phyloP scores from a whole-genome alignment of 2,888 invertebrate genomes.

The Opisthograptis luteolata region DNA sequence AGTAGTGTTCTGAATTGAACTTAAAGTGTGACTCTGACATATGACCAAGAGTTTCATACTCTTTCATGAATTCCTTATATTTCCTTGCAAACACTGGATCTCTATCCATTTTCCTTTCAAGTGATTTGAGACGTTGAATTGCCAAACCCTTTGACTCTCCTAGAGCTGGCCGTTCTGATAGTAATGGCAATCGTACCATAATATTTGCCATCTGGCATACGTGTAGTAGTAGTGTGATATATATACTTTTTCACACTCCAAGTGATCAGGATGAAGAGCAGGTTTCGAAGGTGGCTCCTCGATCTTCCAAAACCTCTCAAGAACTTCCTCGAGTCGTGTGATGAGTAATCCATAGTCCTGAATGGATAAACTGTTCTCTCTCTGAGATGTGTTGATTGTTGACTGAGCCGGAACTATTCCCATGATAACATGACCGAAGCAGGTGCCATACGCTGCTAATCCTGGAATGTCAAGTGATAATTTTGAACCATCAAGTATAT shows the following conservation, averaged over 20 bases:
- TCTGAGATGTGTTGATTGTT: too few species aligned
- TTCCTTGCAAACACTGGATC: not conserved
- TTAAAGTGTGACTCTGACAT: not conserved
- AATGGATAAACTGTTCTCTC: not conserved
- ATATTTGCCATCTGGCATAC: not conserved
- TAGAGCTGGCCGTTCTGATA: not conserved
- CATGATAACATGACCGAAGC: not conserved
- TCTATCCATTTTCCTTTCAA: not conserved
- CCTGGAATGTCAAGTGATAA: not conserved
- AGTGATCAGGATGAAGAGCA: not conserved
- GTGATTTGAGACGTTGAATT: not conserved
- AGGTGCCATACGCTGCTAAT: not conserved
- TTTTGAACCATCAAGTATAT: not conserved
- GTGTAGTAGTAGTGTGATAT: not conserved
- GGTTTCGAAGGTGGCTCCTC: not conserved
- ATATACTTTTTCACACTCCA: not conserved
- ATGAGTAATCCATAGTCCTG: not conserved
- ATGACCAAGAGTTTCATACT: not conserved
- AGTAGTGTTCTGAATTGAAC: constrained; percentile 9
- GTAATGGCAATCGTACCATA: not conserved
- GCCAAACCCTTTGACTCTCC: not conserved
- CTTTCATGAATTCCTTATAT: not conserved
- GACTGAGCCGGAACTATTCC: too few species aligned
- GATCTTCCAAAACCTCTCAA: not conserved
- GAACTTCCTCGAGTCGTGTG: not conserved